phyloP scores from a whole-genome alignment of 2,113 vertebrate species.

The Saimiri boliviensis region DNA sequence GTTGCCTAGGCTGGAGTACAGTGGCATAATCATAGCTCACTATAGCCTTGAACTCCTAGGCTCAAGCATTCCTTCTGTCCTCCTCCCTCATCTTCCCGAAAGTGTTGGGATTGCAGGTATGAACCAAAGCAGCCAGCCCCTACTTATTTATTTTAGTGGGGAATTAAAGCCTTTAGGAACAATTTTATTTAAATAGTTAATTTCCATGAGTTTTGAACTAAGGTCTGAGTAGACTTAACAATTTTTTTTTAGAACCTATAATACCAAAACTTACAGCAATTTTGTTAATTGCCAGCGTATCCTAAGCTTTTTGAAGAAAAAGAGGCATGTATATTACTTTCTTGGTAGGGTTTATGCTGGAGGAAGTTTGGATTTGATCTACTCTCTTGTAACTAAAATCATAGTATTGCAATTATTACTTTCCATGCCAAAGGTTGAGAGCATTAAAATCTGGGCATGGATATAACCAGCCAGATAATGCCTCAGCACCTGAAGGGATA shows the following conservation, averaged over 20 bases:
- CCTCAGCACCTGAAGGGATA: constrained; percentile 65
- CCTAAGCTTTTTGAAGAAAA: neutral
- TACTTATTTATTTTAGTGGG: neutral
- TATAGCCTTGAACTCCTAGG: too few relatives aligned
- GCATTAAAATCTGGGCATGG: constrained; percentile 25
- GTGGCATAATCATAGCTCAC: too few relatives aligned
- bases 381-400: constrained; percentile 37
- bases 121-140: neutral
- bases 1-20: too few relatives aligned
- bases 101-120: too few relatives aligned
- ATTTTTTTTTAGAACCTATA: too few relatives aligned
- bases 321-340: constrained; percentile 18
- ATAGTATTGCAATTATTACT: constrained; percentile 51
- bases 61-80: too few relatives aligned
- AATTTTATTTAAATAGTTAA: constrained; percentile 34
- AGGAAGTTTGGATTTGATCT: constrained; percentile 12
- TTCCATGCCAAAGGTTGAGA: constrained; percentile 33
- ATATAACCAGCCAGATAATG: neutral
- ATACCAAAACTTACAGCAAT: neutral
- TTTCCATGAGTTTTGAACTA: constrained; percentile 48
- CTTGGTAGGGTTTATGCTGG: neutral
- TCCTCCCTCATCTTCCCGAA: too few relatives aligned
- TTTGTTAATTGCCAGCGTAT: constrained; percentile 8
- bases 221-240: constrained; percentile 9
- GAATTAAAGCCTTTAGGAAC: constrained; percentile 17